A percentile compares a stretch with the other conserved stretches of the same genome.
Evolutionary conservation across 2,113 vertebrate species (phyloP).

Genomic region (Elephantulus edwardii): DNA sequence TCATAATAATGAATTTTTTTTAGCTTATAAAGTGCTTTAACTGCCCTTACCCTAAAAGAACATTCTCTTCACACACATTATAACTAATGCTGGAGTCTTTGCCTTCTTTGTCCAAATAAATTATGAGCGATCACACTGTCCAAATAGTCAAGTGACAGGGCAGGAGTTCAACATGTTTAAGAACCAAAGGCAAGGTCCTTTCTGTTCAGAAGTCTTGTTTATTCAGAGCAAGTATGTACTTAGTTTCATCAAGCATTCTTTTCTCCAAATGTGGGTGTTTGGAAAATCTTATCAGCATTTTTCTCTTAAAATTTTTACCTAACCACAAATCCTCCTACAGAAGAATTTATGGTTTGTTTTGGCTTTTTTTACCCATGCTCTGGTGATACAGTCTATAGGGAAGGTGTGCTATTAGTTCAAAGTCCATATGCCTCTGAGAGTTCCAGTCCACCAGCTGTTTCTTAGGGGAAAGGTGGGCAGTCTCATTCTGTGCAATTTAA

Average conservation of each 20-base stretch:
- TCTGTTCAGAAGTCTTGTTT: constrained; percentile 48
- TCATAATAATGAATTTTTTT: neutral
- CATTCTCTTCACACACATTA: neutral
- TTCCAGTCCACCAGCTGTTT: too few species aligned
- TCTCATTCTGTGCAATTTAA: too few species aligned
- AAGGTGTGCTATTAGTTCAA: too few species aligned
- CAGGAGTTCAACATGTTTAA: neutral
- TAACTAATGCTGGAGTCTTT: constrained; percentile 23
- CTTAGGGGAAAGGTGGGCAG: too few species aligned
- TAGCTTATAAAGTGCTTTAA: neutral
- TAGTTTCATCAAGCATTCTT: constrained; percentile 56
- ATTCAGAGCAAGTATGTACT: constrained; percentile 50
- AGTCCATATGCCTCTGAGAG: too few species aligned
- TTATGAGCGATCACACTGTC: neutral
- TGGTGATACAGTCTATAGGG: too few species aligned
- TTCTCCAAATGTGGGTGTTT: constrained; percentile 26
- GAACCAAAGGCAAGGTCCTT: constrained; percentile 39
- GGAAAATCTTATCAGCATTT: constrained; percentile 62
- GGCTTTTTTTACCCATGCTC: too few species aligned
- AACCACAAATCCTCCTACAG: constrained; percentile 39
- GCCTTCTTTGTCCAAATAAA: constrained; percentile 36
- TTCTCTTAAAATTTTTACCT: constrained; percentile 60
- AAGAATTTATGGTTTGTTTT: constrained; percentile 40
- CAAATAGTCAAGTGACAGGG: neutral
- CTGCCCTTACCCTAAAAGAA: neutral